Conservation (phyloP, 2,888 invertebrate species). For the Archips xylosteana region DNA sequence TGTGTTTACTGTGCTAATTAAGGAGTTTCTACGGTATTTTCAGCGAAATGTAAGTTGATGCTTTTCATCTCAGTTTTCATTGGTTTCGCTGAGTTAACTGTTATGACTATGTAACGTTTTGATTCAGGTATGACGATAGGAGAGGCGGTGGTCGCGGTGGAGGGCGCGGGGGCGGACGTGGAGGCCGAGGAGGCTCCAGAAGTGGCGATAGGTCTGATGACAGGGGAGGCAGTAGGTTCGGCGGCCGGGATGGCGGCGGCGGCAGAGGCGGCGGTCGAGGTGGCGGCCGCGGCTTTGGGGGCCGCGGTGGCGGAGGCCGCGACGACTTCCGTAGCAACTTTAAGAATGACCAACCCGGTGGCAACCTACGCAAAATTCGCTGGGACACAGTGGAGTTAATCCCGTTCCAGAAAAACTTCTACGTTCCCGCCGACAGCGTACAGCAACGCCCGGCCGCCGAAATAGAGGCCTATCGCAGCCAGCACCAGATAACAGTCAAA, state of each 20-base stretch:
- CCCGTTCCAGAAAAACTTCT: constrained; percentile 97
- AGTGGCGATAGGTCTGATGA: constrained; percentile 78
- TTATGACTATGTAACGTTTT: constrained; percentile 44
- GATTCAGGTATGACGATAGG: constrained; percentile 82
- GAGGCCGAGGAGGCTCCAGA: constrained; percentile 57
- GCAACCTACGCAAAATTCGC: constrained; percentile 92
- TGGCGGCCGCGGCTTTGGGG: constrained; percentile 68
- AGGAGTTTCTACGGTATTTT: background rate
- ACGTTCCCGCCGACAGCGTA: constrained; percentile 92
- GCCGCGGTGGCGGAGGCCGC: constrained; percentile 70
- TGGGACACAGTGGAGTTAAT: constrained; percentile 94
- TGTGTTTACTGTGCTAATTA: constrained; percentile 22
- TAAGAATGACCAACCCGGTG: constrained; percentile 90
- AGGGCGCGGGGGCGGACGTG: constrained; percentile 66
- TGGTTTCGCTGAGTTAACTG: constrained; percentile 17
- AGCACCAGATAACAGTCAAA: constrained; percentile 94
- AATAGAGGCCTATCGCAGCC: constrained; percentile 91
- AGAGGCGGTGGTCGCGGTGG: constrained; percentile 80
- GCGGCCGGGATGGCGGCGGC: constrained; percentile 59
- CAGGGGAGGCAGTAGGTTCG: constrained; percentile 68
- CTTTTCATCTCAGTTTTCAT: constrained; percentile 38
- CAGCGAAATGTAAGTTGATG: constrained; percentile 63
- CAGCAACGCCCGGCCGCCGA: constrained; percentile 87
- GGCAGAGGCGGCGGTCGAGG: constrained; percentile 63
- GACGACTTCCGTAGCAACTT: constrained; percentile 77